Evolutionary conservation across 2,113 vertebrate genomes (phyloP).

Genomic region (Brachypteracias leptosomus): DNA sequence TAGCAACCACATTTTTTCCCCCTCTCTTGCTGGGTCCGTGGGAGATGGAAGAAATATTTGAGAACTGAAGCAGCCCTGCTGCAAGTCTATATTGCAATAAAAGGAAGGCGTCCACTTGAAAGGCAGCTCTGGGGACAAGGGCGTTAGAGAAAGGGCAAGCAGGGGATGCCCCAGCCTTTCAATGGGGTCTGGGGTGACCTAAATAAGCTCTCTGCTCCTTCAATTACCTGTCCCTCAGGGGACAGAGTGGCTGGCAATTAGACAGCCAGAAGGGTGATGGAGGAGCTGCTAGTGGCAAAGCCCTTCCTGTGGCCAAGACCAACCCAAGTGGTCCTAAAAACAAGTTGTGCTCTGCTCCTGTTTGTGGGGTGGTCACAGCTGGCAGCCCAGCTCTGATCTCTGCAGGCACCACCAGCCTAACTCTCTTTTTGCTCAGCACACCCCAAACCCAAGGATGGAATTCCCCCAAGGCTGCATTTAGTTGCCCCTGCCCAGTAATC

Average conservation of each 20-base stretch:
- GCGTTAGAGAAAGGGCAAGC: background rate
- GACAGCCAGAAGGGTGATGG: background rate
- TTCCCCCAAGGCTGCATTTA: background rate
- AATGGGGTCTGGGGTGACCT: slow-evolving; percentile 1
- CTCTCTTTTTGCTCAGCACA: background rate
- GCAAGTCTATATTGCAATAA: background rate
- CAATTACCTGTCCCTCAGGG: background rate
- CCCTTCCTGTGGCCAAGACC: background rate
- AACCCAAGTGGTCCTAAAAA: background rate
- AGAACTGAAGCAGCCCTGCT: slow-evolving; percentile 6
- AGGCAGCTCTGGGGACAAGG: background rate
- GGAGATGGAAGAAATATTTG: slow-evolving; percentile 52
- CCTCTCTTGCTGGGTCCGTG: background rate
- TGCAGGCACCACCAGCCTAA: background rate
- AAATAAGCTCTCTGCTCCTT: slow-evolving; percentile 1
- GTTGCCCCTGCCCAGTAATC: background rate
- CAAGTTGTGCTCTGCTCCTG: rapidly evolving
- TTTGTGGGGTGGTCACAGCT: background rate
- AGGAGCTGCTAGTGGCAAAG: background rate
- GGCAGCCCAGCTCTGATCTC: background rate
- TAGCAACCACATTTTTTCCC: slow-evolving; percentile 50
- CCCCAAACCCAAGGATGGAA: background rate
- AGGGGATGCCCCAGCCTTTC: background rate
- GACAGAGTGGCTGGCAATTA: background rate
- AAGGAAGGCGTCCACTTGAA: background rate